Conservation (phyloP, 2,797 vertebrate species). For the Halcyon leucocephala region DNA sequence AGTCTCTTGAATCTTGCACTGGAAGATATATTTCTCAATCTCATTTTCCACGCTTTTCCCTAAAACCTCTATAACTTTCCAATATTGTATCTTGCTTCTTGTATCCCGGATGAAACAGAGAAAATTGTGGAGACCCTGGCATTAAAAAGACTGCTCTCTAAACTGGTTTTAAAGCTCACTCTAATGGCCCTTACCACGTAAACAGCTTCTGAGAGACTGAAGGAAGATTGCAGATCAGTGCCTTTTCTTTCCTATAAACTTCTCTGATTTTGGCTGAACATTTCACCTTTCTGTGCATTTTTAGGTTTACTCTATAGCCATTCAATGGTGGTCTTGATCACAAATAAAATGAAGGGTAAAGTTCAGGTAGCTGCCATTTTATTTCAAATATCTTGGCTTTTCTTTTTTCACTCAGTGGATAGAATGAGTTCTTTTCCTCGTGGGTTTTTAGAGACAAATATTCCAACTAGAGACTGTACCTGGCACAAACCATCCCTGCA, state of each 20-base stretch:
- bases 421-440: not conserved
- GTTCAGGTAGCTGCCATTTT: not conserved
- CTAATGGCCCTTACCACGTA: not conserved
- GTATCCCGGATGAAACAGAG: not conserved
- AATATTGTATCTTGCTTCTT: not conserved
- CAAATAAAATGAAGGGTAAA: not conserved
- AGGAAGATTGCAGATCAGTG: not conserved
- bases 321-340: not conserved
- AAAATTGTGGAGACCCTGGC: not conserved
- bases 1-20: not conserved
- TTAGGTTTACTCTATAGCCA: not conserved
- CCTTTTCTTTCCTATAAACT: not conserved
- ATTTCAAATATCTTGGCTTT: not conserved
- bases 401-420: not conserved
- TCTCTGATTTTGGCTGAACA: not conserved
- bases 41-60: not conserved
- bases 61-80: not conserved
- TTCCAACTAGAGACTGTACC: not conserved
- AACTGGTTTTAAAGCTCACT: not conserved
- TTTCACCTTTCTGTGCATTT: not conserved
- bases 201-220: not conserved
- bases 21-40: not conserved
- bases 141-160: not conserved
- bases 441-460: constrained; percentile 6
- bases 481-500: constrained; percentile 21